Evolutionary conservation across 2,888 invertebrate genomes (phyloP), one percentile per base, ranked within the genome.

Genomic region (Bugula neritina): DNA sequence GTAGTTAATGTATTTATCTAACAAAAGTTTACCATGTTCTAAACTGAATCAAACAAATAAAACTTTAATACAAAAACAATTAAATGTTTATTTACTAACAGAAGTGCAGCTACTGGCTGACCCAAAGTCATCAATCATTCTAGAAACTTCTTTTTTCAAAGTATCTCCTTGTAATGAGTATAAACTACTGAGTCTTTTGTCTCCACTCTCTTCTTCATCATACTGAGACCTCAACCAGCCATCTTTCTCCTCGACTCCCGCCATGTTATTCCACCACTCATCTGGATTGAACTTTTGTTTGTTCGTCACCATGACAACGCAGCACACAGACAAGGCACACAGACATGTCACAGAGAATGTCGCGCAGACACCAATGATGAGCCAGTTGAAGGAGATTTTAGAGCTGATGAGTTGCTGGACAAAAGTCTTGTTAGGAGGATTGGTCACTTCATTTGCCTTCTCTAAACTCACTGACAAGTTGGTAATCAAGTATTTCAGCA

Each of bases 231-330:
- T 31, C 2, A 63, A 31, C 63, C 63, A 63, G 5, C 10, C 34
- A 2, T 31, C 63, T 29, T 63, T 31, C 17, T 21, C 17, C 5
- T 10, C 21, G 63, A 25, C 5, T 13, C 31, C 63, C 31, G 31
- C 63, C n/a, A 31, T 63, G 10, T 27, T 63, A n/a, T 63, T 63
- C 63, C 63, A 63, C 63, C 63, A 63, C 29, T 63, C 63, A 31
- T 63, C 27, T 27, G 63, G 29, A 63, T 31, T 63, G n/a, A 63
- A 63, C n/a, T 3, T 34, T 13, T 63, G 27, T 13, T 31, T 63
- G 31, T 31, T 63, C 5, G 29, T 27, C 27, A 25, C 27, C 31
- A 63, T 27, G 1, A 31, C 63, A 29, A 27, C 63, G 10, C 21
- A 29, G 10, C 63, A 27, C 5, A 63, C 63, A 29, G 31, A 2